These are phyloP conservation scores for Microtus pennsylvanicus DNA, from an alignment of 2,113 vertebrate genomes.

Conservation along the genomic window DNA sequence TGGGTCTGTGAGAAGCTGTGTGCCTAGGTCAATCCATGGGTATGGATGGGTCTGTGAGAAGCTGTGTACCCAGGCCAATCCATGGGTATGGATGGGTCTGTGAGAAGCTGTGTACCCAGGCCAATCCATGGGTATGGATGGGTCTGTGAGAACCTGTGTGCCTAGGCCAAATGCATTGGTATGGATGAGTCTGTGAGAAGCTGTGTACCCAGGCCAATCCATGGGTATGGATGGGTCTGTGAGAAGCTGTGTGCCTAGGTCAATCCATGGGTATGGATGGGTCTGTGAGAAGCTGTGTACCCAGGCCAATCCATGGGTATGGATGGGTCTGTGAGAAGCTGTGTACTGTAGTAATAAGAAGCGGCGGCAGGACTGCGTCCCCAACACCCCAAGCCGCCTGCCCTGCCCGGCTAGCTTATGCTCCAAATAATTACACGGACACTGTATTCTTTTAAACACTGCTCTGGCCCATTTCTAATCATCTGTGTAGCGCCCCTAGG, in stretches of 20 bases:
- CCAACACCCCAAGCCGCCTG: too few relatives aligned
- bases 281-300: not conserved
- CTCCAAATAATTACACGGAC: too few relatives aligned
- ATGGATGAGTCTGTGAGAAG: not conserved
- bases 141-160: too few relatives aligned
- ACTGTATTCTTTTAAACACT: too few relatives aligned
- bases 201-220: not conserved
- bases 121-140: not conserved
- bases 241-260: not conserved
- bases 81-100: not conserved
- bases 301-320: not conserved
- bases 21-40: not conserved
- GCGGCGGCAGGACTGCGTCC: too few relatives aligned
- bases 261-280: not conserved
- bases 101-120: not conserved
- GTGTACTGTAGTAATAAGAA: too few relatives aligned
- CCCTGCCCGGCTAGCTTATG: too few relatives aligned
- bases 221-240: not conserved
- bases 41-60: not conserved
- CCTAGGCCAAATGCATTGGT: not conserved
- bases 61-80: not conserved
- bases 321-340: not conserved
- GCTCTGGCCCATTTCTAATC: too few relatives aligned
- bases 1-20: not conserved
- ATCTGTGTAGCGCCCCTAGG: too few relatives aligned